Evolutionary conservation across 2,113 vertebrate species (phyloP).

Genomic region (Podocnemis expansa): DNA sequence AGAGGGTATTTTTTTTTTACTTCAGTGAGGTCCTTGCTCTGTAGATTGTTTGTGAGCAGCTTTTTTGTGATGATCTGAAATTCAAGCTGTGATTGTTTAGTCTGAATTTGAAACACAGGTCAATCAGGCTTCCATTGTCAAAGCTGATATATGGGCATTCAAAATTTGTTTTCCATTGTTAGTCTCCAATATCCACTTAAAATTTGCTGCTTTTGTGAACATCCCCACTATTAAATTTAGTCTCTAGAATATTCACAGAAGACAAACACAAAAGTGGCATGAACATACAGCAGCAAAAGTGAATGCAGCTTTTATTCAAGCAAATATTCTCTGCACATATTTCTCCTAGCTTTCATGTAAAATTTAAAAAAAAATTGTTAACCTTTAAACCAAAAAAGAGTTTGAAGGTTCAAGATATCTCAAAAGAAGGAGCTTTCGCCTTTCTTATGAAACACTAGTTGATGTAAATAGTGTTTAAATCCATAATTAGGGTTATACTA

Average conservation of each 20-base stretch:
- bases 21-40: neutral
- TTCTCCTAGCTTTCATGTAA: neutral
- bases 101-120: neutral
- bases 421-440: neutral
- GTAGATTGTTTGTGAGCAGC: slow-evolving; percentile 12
- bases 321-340: slow-evolving; percentile 1
- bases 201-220: neutral
- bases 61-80: slow-evolving; percentile 9
- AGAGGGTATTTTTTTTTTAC: neutral
- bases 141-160: neutral
- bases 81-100: slow-evolving; percentile 22
- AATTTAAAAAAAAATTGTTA: slow-evolving; percentile 24
- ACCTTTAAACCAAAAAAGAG: slow-evolving; percentile 16
- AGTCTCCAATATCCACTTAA: neutral
- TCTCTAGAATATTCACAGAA: neutral
- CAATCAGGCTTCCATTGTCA: neutral
- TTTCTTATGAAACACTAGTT: neutral
- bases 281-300: slow-evolving; percentile 8
- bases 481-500: slow-evolving; percentile 6
- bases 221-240: neutral
- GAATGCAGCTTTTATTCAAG: neutral
- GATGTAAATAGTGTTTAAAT: neutral
- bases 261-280: neutral
- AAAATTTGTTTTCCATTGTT: neutral
- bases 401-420: neutral